Base-by-base conservation (phyloP, 2,113 vertebrate species). In the Morphnarchus princeps region DNA sequence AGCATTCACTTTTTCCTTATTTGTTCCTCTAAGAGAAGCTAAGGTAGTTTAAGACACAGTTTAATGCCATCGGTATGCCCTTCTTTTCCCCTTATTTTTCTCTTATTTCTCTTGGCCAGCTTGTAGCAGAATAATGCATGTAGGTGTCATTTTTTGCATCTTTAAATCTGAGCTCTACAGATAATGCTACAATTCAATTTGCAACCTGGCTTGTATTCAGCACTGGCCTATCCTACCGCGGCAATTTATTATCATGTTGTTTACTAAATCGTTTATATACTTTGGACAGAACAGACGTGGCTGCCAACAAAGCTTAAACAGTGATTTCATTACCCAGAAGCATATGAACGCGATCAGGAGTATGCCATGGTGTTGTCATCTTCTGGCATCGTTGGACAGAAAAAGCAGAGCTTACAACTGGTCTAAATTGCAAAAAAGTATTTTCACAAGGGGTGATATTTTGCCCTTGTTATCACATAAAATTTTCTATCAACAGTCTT, bases 301-400 rank as follows among this genome's bases (percentile, higher is more conserved):
- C 85, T 96, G 90, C 88, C 88, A 97, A 78, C 47, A 74, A 76
- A 79, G 76, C 93, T 93, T 79, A 89, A 87, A 63, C 45, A 82
- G 70, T 72, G 2, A 73, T 87, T 91, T 87, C 45, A 47, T 95
- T 91, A 91, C 31, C 65, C 49, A 72, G 69, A 88, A 87, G 42
- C 55, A 87, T 81, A 65, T 81, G 38, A 91, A 72, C 3, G 3
- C 43, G 66, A 21, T 79, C 29, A 5, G 66, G 82, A 82, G 13
- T 49, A 45, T 62, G 76, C 61, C 34, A 18, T 36, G 17, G 40
- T 42, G 8, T 54, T 93, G 32, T 87, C 65, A 70, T 85, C 77
- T 89, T 87, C 38, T 89, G 88, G 50, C 47, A 58, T 38, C 7
- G 0, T 12, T 93, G 22, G 36, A 81, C 31, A 88, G 47, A 40